phyloP scores from a whole-genome alignment of 2,888 invertebrate species.

The Hoplodrina blanda region DNA sequence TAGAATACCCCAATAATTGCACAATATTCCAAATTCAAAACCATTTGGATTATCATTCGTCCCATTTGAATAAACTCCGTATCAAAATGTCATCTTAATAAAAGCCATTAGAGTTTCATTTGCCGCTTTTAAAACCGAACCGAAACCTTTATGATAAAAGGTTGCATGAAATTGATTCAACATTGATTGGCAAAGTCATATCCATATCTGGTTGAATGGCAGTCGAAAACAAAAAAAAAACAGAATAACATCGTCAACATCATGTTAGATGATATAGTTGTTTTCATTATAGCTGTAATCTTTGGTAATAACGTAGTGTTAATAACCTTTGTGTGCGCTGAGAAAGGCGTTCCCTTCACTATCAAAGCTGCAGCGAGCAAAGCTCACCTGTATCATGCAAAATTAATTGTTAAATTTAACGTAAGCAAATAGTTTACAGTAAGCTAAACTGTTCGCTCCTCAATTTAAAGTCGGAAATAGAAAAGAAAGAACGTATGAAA shows the following conservation, averaged over 20 bases:
- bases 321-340: slow-evolving; percentile 16
- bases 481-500: neutral
- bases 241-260: neutral
- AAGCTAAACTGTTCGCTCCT: neutral
- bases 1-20: neutral
- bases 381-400: slow-evolving; percentile 19
- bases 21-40: slow-evolving; percentile 1
- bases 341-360: slow-evolving; percentile 18
- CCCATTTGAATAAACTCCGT: neutral
- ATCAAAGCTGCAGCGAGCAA: slow-evolving; percentile 32
- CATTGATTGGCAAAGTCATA: neutral
- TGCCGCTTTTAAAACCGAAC: slow-evolving; percentile 3
- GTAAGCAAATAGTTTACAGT: slow-evolving; percentile 29
- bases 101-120: neutral
- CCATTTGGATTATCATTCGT: slow-evolving; percentile 5
- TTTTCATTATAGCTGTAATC: slow-evolving; percentile 14
- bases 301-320: slow-evolving; percentile 31
- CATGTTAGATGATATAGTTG: neutral
- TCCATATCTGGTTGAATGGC: neutral
- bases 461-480: slow-evolving; percentile 3
- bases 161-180: neutral
- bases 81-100: slow-evolving; percentile 11
- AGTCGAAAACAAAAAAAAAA: neutral
- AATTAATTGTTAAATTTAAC: slow-evolving; percentile 47
- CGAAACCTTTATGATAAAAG: slow-evolving; percentile 13